Base-by-base conservation (phyloP, 64 coral and sea anemone species). In the Trachythela sp. region DNA sequence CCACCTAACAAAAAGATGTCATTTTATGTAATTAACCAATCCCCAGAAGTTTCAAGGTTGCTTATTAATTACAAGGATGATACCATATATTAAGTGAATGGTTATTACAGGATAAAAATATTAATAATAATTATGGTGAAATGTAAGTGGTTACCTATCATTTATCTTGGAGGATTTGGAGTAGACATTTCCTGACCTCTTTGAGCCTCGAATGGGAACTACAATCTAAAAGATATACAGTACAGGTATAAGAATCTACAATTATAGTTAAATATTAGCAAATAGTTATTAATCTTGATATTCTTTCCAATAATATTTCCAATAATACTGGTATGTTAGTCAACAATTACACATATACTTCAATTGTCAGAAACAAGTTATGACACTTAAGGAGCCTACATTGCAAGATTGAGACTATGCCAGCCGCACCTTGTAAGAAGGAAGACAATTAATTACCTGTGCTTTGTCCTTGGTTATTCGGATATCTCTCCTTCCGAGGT, bases 151-250 rank as follows among this genome's bases (percentile, higher is more conserved):
- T 9, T 35, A 80, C 75, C 75, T 80, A 37, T 80, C 37, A 35
- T 80, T 80, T 37, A 5, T 80, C 20, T 80, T 80, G 75, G 31
- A 80, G 30, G 75, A 35, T 80, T 15, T 80, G 4, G 75, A 80
- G 30, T 15, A 80, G 75, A 80, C 75, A 80, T 80, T 80, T 80
- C 75, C 75, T 80, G 31, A 37, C 30, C 75, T 80, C 30, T 80
- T 80, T 30, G 75, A 37, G 20, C 75, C 75, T 80, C 34, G 30
- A 17, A 80, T 39, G 37, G 75, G 75, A 35, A 80, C 75, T 37
- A 80, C 75, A 80, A 80, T 80, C 75, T 80, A 80, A 39, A 80
- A 29, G 30, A 80, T 20, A 80, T 45, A 38, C 13, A 17, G 37
- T 36, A 18, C 75, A 80, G 31, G 20, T 2, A 80, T 80, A 35